Base-by-base conservation (phyloP, 2,888 invertebrate genomes). In the Camptogramma bilineatum region DNA sequence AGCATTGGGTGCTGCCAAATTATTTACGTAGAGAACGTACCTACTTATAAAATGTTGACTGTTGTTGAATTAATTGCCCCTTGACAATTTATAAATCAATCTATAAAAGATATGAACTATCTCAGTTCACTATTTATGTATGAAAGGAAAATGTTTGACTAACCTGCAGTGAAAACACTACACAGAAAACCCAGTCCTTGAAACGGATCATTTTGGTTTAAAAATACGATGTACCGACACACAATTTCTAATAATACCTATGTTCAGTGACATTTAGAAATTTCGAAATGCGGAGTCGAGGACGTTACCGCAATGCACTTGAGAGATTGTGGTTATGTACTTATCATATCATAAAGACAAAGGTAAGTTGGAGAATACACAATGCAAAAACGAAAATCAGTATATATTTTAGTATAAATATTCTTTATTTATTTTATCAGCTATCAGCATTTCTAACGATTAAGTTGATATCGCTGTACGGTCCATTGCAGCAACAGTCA, bases 381-480 rank as follows among this genome's bases (percentile, higher is more conserved):
- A n/a, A 48, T 18, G n/a, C n/a, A 47, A 19, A 31, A 34, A 47
- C 28, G 24, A 47, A 31, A 54, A 31, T 10, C 46, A 31, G 28
- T 46, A 7, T 42, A 18, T 42, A 21, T 53, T n/a, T 16, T 39
- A 21, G 1, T 10, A 52, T 42, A 10, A 28, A 18, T 50, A 39
- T 16, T 42, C 18, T 51, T 21, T 21, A 18, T 34, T 19, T 56
- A n/a, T n/a, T 34, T 39, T 39, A 44, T 2, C 13, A 8, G 16
- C 5, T 34, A 13, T 56, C 56, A 16, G 18, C 59, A n/a, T 52
- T n/a, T 44, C 17, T 52, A 10, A 64, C 48, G 4, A 60, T 48
- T n/a, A 64, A 48, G 21, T 60, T 60, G 5, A 64, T 60, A 17
- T 56, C 60, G 4, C 13, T 39, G 34, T 13, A 39, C 1, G 13